phyloP scores from a whole-genome alignment of 53 echinoderm and acorn worm genomes.

The Pentamera pediparva region DNA sequence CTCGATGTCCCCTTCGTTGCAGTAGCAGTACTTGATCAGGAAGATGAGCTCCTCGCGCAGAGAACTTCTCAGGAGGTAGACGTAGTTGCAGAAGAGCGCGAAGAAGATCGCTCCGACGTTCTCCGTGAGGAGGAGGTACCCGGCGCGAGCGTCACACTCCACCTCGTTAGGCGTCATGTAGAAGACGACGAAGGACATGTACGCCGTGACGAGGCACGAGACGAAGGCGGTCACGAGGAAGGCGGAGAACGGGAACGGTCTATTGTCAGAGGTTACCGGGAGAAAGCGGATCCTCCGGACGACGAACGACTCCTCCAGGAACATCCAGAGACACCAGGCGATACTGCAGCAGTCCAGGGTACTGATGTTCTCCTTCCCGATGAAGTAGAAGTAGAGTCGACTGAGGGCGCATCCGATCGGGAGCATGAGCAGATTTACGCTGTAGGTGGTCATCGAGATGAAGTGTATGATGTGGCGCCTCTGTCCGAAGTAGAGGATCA shows the following conservation, averaged over 20 bases:
- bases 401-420: constrained; percentile 6
- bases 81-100: constrained; percentile 48
- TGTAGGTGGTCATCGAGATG: constrained; percentile 24
- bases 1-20: constrained; percentile 50
- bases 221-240: not conserved
- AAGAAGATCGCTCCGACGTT: constrained; percentile 38
- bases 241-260: not conserved
- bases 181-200: not conserved
- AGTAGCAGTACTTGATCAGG: constrained; percentile 48
- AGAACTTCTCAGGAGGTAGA: constrained; percentile 48
- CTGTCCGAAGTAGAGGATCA: constrained; percentile 3
- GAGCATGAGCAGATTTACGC: constrained; percentile 1
- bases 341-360: constrained; percentile 13
- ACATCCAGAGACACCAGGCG: constrained; percentile 24
- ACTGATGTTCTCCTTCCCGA: not conserved
- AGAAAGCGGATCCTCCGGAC: constrained; percentile 5
- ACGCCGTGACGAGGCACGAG: not conserved
- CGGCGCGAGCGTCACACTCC: not conserved
- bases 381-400: constrained; percentile 9
- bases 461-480: constrained; percentile 6
- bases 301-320: constrained; percentile 15
- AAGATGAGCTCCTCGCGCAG: constrained; percentile 57
- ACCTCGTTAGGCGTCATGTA: not conserved
- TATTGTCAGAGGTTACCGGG: not conserved
- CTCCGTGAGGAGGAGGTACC: not conserved